Percentiles rank a stretch among this genome's conserved stretches.
phyloP scores from a whole-genome alignment of 2,113 vertebrate genomes.

The Stercorarius parasiticus region DNA sequence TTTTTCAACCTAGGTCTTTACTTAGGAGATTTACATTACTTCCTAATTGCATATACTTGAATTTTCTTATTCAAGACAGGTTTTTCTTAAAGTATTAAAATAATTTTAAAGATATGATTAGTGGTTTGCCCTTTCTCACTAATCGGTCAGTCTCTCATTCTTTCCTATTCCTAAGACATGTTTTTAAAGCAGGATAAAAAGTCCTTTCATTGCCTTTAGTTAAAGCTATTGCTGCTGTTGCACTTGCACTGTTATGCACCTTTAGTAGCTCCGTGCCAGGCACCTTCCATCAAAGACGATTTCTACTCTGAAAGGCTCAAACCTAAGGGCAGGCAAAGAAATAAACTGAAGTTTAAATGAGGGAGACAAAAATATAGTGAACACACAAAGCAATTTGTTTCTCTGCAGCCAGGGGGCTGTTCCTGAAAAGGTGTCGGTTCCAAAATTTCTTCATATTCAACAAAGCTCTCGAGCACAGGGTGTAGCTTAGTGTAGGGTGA shows the following conservation, averaged over 20 bases:
- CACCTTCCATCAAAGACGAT: neutral
- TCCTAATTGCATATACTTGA: neutral
- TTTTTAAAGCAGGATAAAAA: neutral
- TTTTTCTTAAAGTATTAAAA: neutral
- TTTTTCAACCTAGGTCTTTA: neutral
- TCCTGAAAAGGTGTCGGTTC: neutral
- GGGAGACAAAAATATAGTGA: neutral
- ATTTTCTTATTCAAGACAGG: neutral
- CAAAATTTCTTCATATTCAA: neutral
- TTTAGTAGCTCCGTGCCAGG: neutral
- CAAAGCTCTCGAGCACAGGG: neutral
- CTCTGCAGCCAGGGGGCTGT: neutral
- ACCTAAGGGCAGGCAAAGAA: conserved; percentile 34
- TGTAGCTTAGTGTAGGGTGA: neutral
- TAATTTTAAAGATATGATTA: neutral
- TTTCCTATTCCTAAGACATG: neutral
- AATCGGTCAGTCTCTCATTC: neutral
- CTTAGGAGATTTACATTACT: neutral
- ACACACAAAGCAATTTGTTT: conserved; percentile 1
- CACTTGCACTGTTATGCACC: neutral
- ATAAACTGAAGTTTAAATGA: conserved; percentile 26
- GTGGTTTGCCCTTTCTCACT: neutral
- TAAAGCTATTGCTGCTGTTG: neutral
- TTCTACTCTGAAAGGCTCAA: neutral
- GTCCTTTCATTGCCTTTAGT: neutral